These are phyloP conservation scores for Lateolabrax maculatus DNA, from an alignment of 2,797 vertebrate species.

Conservation along the genomic window DNA sequence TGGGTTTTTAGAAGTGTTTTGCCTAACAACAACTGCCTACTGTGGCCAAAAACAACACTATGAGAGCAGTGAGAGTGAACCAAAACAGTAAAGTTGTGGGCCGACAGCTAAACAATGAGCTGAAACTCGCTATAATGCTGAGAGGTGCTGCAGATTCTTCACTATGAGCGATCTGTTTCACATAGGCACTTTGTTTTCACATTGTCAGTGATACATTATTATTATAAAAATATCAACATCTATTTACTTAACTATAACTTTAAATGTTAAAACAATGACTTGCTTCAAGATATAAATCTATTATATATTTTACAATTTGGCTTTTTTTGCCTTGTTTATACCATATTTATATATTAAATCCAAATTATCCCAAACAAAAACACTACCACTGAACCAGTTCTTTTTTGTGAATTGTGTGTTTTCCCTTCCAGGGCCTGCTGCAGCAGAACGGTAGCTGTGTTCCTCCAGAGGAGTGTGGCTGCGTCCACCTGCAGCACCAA, in stretches of 20 bases:
- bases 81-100: background rate
- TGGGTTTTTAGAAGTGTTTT: background rate
- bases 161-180: background rate
- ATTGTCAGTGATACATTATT: background rate
- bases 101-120: background rate
- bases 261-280: background rate
- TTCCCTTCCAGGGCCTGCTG: conserved; percentile 82
- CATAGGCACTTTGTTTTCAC: background rate
- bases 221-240: background rate
- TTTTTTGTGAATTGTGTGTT: background rate
- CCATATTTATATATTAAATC: background rate
- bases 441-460: conserved; percentile 89
- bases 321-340: background rate
- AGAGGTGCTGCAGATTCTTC: background rate
- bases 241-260: background rate
- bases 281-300: background rate
- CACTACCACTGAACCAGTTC: background rate
- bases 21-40: background rate
- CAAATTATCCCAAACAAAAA: background rate
- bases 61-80: background rate
- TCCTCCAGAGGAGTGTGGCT: conserved; percentile 84
- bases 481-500: conserved; percentile 78
- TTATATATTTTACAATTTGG: background rate
- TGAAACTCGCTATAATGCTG: background rate
- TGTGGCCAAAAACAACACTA: background rate